phyloP scores from a whole-genome alignment of 2,797 vertebrate species.

The Okamejei kenojei region DNA sequence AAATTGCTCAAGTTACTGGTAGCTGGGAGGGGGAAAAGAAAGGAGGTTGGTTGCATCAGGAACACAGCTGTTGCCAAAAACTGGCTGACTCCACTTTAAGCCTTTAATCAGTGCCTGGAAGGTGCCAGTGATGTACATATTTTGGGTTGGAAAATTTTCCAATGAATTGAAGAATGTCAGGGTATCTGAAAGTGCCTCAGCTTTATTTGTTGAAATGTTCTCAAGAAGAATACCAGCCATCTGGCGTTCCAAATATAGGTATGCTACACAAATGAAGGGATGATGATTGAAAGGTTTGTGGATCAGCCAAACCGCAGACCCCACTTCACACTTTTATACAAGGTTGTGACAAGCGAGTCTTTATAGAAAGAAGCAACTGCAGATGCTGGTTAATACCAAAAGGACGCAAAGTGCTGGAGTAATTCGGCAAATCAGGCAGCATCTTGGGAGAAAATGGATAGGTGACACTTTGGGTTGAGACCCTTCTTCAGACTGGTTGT shows the following conservation, averaged over 20 bases:
- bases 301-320: background rate
- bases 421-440: no score
- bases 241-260: background rate
- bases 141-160: background rate
- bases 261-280: background rate
- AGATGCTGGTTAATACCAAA: no score
- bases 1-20: background rate
- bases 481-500: no score
- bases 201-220: background rate
- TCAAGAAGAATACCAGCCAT: background rate
- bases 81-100: background rate
- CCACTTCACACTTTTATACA: background rate
- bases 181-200: background rate
- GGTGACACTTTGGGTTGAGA: no score
- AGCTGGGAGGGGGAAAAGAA: no score
- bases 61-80: background rate
- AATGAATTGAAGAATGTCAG: background rate
- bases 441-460: no score
- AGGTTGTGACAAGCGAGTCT: background rate
- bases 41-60: background rate
- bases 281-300: background rate
- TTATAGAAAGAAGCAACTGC: no score
- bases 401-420: no score
- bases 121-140: background rate
- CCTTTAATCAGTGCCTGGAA: background rate